These are phyloP conservation scores for Neotoma lepida DNA, from an alignment of 2,113 vertebrate genomes.

Conservation along the genomic window DNA sequence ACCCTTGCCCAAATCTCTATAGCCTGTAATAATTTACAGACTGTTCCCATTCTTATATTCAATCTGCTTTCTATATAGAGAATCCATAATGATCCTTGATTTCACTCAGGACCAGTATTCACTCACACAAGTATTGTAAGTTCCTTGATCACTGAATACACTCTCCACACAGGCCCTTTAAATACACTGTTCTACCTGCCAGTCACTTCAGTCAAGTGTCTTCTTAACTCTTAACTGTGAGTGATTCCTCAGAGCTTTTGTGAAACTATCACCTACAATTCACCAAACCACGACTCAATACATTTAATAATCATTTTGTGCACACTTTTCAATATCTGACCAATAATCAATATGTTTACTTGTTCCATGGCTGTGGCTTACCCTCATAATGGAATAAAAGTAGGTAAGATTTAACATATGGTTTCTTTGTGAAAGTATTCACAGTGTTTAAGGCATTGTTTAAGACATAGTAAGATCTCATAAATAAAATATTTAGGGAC, in stretches of 20 bases:
- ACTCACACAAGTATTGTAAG: not conserved
- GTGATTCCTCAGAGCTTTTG: not conserved
- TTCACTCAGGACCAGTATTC: not conserved
- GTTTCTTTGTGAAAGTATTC: not conserved
- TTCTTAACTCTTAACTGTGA: not conserved
- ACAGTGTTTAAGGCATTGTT: not conserved
- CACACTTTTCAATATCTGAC: not conserved
- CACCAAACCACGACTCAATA: not conserved
- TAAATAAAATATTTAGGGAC: not conserved
- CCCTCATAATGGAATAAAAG: not conserved
- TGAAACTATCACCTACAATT: not conserved
- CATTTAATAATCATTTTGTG: not conserved
- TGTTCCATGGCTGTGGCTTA: not conserved
- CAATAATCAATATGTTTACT: not conserved
- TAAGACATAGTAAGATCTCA: not conserved
- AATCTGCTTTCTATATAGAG: not conserved
- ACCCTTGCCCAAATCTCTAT: not conserved
- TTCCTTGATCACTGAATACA: not conserved
- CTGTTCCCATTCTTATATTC: not conserved
- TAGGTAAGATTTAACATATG: not conserved
- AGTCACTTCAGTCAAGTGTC: not conserved
- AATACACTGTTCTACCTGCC: not conserved
- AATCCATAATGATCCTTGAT: not conserved
- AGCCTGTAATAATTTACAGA: not conserved
- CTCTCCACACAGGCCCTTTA: not conserved